Evolutionary conservation across 2,888 invertebrate genomes (phyloP), one percentile per base, ranked within the genome.

Genomic region (Lasioglossum pauxillum): DNA sequence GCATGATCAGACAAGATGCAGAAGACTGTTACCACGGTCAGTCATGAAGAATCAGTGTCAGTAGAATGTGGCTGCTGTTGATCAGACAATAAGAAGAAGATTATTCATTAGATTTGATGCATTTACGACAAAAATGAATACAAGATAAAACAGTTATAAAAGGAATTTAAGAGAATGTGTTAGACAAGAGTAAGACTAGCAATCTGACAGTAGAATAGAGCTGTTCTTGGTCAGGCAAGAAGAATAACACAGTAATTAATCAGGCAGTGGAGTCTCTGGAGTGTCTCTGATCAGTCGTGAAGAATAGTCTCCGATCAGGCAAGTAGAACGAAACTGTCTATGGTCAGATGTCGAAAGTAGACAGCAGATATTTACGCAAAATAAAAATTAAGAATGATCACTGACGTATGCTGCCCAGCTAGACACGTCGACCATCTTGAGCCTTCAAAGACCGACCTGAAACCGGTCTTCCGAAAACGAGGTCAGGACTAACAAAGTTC

Each of bases 401-500:
- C 1, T 1, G n/a, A n/a, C 1, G 14, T 1, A 27, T 4, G 23
- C 2, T 23, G 2, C 8, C 23, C 7, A 23, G 23, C 8, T 8
- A 53, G 23, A 53, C 23, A 53, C 23, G 2, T 53, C 23, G 23
- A 16, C 53, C 53, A 53, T 53, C 7, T 53, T 23, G 23, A 53
- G 8, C 53, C 53, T 53, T 23, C 23, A 10, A 53, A 23, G 8
- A 19, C 23, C 23, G 53, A 53, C 23, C 53, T 23, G 23, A 53
- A 23, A 16, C 53, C 5, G 23, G 60, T 16, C 14, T 31, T 27
- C 27, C 60, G 60, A 16, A 31, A 60, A 60, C 27, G 60, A 31
- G 60, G 60, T 60, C 60, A 60, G 60, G 27, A 27, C 60, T 53
- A 53, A 53, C 53, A 53, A 53, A 53, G 53, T 53, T 53, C 53